Base-by-base conservation (phyloP, 2,888 invertebrate genomes). In the Ichneumon xanthorius region DNA sequence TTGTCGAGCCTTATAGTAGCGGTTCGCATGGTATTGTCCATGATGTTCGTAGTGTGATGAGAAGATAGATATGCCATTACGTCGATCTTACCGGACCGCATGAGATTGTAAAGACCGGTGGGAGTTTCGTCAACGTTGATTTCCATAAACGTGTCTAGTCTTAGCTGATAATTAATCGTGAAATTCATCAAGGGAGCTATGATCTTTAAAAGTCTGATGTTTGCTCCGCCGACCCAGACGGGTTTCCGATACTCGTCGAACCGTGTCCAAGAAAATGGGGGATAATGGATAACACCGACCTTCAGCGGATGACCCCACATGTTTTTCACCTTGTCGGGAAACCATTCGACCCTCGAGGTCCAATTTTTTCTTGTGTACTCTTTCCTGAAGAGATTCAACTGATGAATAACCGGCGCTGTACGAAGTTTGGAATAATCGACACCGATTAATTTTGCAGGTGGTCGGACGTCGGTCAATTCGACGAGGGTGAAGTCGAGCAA, bases 321-420 rank as follows among this genome's bases (percentile, higher is more conserved):
- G 75, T 91, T 71, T 0, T 4, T 33, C 4, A 86, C 5, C 45
- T 89, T 88, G 33, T 87, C 61, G 0, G 89, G 88, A 50, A 89
- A 90, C 68, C 86, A 82, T 16, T 71, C 16, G 9, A 22, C 61
- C 4, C 16, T 19, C 16, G 45, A 11, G 1, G 84, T 79, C 75
- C 86, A 86, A 1, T 65, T 50, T 9, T 37, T 53, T 4, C 65
- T 80, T 1, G 67, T 76, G 50, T 81, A 85, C 53, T 45, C 9
- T 5, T 80, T 78, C 4, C 40, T 80, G 48, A 89, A 89, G 0
- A 88, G 88, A 86, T 89, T 87, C n/a, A 85, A 87, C 3, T 70
- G 72, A 77, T 88, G 88, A 30, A 89, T 50, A 11, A 83, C 73
- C 16, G 81, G 78, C 37, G 2, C 16, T 14, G 9, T 3, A 14